Base-by-base conservation (phyloP, 23 tunicate genomes). In the Botrylloides violaceus region DNA sequence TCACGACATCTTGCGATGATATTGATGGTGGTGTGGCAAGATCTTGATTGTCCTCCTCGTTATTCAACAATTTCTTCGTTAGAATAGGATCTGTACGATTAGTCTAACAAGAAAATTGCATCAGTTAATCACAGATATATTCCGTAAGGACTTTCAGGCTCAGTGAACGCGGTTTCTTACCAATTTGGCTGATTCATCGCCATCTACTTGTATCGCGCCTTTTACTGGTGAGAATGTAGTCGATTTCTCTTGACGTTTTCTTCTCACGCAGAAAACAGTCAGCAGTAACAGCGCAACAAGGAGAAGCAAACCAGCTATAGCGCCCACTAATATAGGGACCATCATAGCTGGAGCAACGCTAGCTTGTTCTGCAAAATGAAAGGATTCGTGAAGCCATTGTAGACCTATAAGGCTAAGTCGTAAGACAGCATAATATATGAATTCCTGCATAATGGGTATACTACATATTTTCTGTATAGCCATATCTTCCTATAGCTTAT, bases 181-280 rank as follows among this genome's bases (percentile, higher is more conserved):
- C 32, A 18, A n/a, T 60, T 60, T 29, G 22, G 65, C 21, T 24
- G 32, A 18, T 25, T 25, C 12, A 9, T 15, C 12, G 15, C 53
- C 53, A 15, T 68, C 74, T 18, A 68, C 74, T 36, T 37, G 74
- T 28, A 68, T n/a, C 25, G 74, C 43, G 36, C 37, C 74, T 68
- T 37, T 24, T 22, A 32, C 74, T 0, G 57, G 74, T 4, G 56
- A 26, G 75, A 83, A 83, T 47, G 81, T 90, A 9, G 85, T 90
- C 34, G 97, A 78, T 58, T 90, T 83, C 68, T 59, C 80, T 34
- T 79, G 81, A 35, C 82, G 65, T 47, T 64, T 71, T 2, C 72
- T 66, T 61, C 88, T 64, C 30, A 58, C 65, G 72, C 90, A 83
- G 59, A 56, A 73, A 3, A 76, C 34, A 20, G 61, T 43, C 32